Base-by-base conservation (phyloP, 2,113 vertebrate genomes). In the Prolemur simus region DNA sequence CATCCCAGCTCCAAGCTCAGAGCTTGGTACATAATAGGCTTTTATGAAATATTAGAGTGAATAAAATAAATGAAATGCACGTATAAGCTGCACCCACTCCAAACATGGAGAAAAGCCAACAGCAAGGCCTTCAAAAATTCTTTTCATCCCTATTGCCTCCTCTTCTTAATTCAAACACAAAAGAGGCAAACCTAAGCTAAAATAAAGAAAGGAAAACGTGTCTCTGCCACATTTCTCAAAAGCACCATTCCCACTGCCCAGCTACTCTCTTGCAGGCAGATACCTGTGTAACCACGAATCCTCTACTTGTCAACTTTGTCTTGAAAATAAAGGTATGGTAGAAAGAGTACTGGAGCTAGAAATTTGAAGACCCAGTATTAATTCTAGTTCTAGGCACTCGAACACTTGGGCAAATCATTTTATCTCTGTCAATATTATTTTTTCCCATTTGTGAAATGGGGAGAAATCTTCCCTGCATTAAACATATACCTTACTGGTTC, bases 111-210 rank as follows among this genome's bases (percentile, higher is more conserved):
- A 89, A 86, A 95, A 32, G 6, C 18, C 60, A 84, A 37, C 1
- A 63, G 9, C 8, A 68, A 78, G 10, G 2, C 8, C 76, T 80
- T 74, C 14, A 23, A 21, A 68, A 63, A 39, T 60, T 73, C 39
- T 29, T 0, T 92, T 47, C 14, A 29, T 25, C 49, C 17, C 34
- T 86, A 25, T 81, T 94, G 20, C 23, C 49, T 77, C 60, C 15
- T 76, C 25, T 91, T 76, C 32, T 88, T 29, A 71, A 66, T 88
- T 89, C 52, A 85, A 81, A 89, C 76, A 82, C 45, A 58, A 95
- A 85, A 76, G 25, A 87, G 20, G 49, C 56, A 89, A 91, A 74
- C 8, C 69, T 66, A 45, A 66, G 37, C 32, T 37, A 89, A 13
- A 9, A 39, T 49, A 13, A 37, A 54, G 45, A 90, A 77, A 45